Evolutionary conservation across 2,888 invertebrate species (phyloP), one percentile per base, ranked within the genome.

Genomic region (Tanytarsus gracilentus): DNA sequence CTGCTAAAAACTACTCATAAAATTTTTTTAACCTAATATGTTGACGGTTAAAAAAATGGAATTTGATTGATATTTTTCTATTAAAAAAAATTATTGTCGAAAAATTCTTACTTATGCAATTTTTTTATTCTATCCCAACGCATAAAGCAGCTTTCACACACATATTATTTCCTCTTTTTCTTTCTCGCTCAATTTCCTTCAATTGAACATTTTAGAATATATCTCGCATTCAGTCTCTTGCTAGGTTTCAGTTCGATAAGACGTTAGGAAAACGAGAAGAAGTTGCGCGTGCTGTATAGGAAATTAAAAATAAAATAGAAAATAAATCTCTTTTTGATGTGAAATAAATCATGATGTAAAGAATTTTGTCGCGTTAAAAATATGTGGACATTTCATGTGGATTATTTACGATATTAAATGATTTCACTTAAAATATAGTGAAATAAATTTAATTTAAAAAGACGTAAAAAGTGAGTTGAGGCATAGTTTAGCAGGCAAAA

Each of bases 161-260:
- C 9, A 11, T 33, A 11, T n/a, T 11, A 33, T 11, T 11, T 33
- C n/a, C 33, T 33, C 33, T 33, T 5, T 33, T 9, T 29, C 29
- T 23, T 9, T 23, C 21, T 23, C 44, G 23, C 18, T 23, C 11
- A 16, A 44, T 44, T 44, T 44, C 44, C 23, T 44, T 44, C 44
- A 18, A 44, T 44, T 21, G 44, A 21, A 18, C 44, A 44, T 18
- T 23, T 9, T 11, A 39, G 18, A n/a, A 39, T 18, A 23, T 21
- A 23, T 11, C 44, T 23, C 23, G n/a, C 21, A 44, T 40, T 56
- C 55, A 56, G 55, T 56, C 55, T 56, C 40, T 56, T 16, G 26
- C 25, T 14, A 27, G 36, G 36, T 25, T 18, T 56, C 55, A 27
- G 16, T 23, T 21, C 55, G 55, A 56, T 56, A 56, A 56, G 55